These are phyloP conservation scores for Lamprologus ornatipinnis DNA, from an alignment of 2,113 vertebrate species.

Conservation along the genomic window DNA sequence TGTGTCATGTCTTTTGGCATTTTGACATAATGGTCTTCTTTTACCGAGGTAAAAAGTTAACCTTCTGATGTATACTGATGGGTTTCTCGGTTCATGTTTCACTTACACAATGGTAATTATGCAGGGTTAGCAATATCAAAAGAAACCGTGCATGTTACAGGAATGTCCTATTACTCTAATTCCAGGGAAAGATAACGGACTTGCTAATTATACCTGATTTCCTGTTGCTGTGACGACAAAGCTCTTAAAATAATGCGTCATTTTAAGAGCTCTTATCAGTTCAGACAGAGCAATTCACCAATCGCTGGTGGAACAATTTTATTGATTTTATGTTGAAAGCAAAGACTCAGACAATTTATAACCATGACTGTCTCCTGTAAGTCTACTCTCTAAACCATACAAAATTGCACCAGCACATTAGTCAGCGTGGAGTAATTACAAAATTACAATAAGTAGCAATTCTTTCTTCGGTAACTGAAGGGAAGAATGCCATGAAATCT, in stretches of 20 bases:
- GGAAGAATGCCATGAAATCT: neutral
- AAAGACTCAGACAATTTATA: constrained; percentile 1
- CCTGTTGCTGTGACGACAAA: neutral
- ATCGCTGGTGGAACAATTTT: neutral
- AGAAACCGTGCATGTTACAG: neutral
- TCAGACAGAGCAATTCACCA: neutral
- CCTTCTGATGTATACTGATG: rapidly evolving
- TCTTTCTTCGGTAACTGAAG: neutral
- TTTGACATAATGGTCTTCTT: neutral
- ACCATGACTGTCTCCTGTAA: neutral
- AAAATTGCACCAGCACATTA: neutral
- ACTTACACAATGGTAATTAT: rapidly evolving
- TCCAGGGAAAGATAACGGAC: neutral
- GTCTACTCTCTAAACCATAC: neutral
- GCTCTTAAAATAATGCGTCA: neutral
- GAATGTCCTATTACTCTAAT: neutral
- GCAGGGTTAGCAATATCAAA: neutral
- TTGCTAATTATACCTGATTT: neutral
- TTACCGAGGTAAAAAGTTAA: neutral
- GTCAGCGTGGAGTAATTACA: neutral
- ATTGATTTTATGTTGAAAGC: neutral
- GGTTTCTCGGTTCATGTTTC: neutral
- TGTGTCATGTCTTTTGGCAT: neutral
- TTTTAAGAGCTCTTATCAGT: neutral
- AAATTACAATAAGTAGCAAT: neutral